Base-by-base conservation (phyloP, 1,140 invertebrate species). In the Rhagoletis zephyria region DNA sequence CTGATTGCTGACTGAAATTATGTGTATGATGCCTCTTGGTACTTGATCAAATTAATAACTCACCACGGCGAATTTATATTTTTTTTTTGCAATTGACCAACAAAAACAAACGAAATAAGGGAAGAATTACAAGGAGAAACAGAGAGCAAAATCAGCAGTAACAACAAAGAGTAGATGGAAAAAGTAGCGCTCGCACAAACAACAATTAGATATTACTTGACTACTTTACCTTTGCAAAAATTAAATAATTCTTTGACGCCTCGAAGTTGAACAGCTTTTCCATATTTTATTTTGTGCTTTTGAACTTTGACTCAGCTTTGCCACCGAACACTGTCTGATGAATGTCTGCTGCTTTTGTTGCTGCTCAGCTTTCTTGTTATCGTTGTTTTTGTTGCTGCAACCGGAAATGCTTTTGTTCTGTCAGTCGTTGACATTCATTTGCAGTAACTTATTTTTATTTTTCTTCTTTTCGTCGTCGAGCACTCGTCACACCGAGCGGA, bases 1-100 rank as follows among this genome's bases (percentile, higher is more conserved):
- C 85, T 90, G 89, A 89, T 70, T 65, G n/a, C 48, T n/a, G 51
- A 81, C 5, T 45, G 45, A 48, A 6, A 74, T 74, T 51, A 74
- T 74, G 70, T 30, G 12, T 74, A 87, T 59, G 87, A 87, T 59
- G 87, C 77, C 48, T 86, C 70, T 89, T 88, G 89, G 89, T 90
- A 91, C 91, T 92, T 92, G 89, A 92, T 92, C 88, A 92, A 92
- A 92, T 92, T 92, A 92, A 91, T 92, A 92, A 90, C 90, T 91
- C 90, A 92, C 90, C 90, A 89, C 90, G 89, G 90, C 89, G 30
- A 30, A 30, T 30, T 87, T 87, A 42, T 45, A n/a, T 45, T 12
- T 81, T 10, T 10, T 81, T 81, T 56, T 81, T 10, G 16, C n/a
- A 51, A 81, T 56, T 81, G 48, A 16, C 40, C 40, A 74, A 74